Conservation (phyloP, 2,797 vertebrate genomes). For the Spinus pinus region DNA sequence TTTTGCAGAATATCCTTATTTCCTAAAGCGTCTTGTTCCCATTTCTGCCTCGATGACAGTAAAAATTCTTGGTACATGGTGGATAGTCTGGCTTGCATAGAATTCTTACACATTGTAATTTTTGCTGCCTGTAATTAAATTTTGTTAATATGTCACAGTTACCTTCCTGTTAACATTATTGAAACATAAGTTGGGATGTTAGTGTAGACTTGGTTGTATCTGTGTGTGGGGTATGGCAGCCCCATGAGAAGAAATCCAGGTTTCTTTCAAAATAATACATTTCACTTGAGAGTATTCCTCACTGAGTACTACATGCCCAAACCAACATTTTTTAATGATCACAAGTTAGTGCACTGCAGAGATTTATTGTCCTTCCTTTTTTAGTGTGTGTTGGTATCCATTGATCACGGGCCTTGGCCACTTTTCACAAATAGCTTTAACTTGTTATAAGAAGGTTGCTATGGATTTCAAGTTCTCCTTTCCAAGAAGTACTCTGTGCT, state of each 20-base stretch:
- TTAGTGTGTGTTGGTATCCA: not conserved
- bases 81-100: not conserved
- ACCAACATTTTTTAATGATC: not conserved
- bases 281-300: not conserved
- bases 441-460: not conserved
- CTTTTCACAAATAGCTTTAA: not conserved
- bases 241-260: not conserved
- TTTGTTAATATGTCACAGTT: not conserved
- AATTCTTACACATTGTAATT: not conserved
- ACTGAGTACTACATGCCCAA: not conserved
- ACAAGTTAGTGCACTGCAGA: not conserved
- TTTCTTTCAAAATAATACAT: not conserved
- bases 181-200: not conserved
- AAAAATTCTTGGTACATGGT: not conserved
- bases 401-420: not conserved
- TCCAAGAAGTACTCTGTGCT: not conserved
- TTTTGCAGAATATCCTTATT: not conserved
- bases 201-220: not conserved
- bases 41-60: not conserved
- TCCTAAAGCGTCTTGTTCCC: not conserved
- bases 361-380: slow-evolving; percentile 30
- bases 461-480: slow-evolving; percentile 18
- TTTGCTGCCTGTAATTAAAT: not conserved
- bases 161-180: not conserved
- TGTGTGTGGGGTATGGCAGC: not conserved